Evolutionary conservation across 2,888 invertebrate genomes (phyloP).

Genomic region (Cotesia congregata): DNA sequence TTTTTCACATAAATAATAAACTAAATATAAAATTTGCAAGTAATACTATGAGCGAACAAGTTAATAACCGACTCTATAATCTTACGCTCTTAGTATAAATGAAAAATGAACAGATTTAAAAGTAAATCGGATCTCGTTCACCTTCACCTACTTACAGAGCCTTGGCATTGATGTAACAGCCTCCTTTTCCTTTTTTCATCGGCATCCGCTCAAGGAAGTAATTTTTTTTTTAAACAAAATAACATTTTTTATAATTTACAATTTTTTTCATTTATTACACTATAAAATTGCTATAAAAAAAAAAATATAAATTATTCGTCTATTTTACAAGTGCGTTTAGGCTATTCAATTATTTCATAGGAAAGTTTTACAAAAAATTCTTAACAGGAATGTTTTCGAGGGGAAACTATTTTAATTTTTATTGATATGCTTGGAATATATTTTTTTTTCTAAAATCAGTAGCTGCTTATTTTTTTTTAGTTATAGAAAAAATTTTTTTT

Average conservation of each 20-base stretch:
- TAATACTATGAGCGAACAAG: too few species aligned
- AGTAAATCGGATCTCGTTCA: slow-evolving; percentile 58
- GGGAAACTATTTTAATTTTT: too few species aligned
- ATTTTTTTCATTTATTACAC: neutral
- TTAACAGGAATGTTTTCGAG: too few species aligned
- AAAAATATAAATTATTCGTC: too few species aligned
- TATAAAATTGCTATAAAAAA: neutral
- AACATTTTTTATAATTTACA: neutral
- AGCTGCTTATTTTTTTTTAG: too few species aligned
- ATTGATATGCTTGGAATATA: too few species aligned
- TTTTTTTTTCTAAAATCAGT: too few species aligned
- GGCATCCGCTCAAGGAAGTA: neutral
- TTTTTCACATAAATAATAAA: neutral
- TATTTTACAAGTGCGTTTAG: too few species aligned
- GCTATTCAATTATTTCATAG: neutral
- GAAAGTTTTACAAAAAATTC: neutral
- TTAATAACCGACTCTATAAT: too few species aligned
- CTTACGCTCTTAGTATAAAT: neutral
- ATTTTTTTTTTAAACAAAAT: neutral
- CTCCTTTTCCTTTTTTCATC: slow-evolving; percentile 5
- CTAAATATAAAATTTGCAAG: too few species aligned
- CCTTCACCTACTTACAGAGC: slow-evolving; percentile 58
- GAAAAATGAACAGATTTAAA: neutral
- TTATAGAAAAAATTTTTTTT: too few species aligned
- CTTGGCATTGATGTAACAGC: slow-evolving; percentile 55